Base-by-base conservation (phyloP, 2,797 vertebrate genomes). In the Urophycis tenuis region DNA sequence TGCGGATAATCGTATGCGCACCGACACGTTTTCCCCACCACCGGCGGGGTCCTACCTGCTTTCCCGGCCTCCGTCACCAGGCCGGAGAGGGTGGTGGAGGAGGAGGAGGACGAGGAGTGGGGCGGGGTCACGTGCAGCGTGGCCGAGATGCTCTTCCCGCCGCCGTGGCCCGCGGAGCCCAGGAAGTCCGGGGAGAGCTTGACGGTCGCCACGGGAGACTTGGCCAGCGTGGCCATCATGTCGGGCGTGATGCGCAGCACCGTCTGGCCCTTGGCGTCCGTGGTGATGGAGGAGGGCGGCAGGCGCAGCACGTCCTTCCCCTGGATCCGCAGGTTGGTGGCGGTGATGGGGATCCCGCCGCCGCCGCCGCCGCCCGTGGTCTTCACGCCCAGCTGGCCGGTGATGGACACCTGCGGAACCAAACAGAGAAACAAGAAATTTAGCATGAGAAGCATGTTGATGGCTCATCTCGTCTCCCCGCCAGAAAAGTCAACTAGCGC, bases 191-290 rank as follows among this genome's bases (percentile, higher is more conserved):
- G 96, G 2, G 95, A 97, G 84, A 99, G 92, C 88, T 99, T 99
- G 81, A 98, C 96, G 0, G 97, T 97, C 2, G 97, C 94, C 34
- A 98, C 94, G 64, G 97, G 97, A 31, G 96, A 97, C 87, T 98
- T 98, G 81, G 97, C 94, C 30, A 99, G 91, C 0, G 98, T 98
- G n/a, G 97, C 98, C 97, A 99, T 98, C 98, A 99, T 98, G 92
- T 99, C 98, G 0, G 97, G 97, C 3, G 98, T 99, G 88, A 99
- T 98, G 25, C 97, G 94, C 79, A 99, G 90, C 82, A 99, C 97
- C 0, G 98, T 99, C 91, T 99, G 98, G 6, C 97, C 98, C 87
- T 99, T 99, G 0, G 97, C 92, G 0, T 99, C 98, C 0, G 97
- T 99, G 82, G 96, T 99, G 91, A 99, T 99, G 79, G 98, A 99